phyloP scores from a whole-genome alignment of 2,888 invertebrate species.

The Ommatoiulus sabulosus region DNA sequence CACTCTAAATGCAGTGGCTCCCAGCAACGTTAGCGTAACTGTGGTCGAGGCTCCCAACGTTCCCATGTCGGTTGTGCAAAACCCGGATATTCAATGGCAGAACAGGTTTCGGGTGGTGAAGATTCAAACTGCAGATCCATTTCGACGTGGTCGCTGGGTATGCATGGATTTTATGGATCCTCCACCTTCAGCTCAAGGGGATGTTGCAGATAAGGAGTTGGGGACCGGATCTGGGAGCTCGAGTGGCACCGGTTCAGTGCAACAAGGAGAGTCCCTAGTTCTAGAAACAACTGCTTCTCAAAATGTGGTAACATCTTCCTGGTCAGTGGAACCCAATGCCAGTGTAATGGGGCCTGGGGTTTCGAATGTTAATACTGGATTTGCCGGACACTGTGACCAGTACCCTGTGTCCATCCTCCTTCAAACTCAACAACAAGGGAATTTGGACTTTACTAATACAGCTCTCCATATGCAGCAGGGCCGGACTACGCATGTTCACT shows the following conservation, averaged over 20 bases:
- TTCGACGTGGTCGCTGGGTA: conserved; percentile 91
- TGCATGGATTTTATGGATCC: conserved; percentile 95
- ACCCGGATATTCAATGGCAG: conserved; percentile 62
- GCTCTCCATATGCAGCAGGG: conserved; percentile 65
- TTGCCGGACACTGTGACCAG: not conserved
- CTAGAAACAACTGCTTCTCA: conserved; percentile 49
- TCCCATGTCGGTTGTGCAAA: conserved; percentile 59
- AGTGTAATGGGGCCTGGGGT: conserved; percentile 10
- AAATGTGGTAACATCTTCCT: conserved; percentile 50
- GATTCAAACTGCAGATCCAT: conserved; percentile 95
- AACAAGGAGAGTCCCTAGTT: conserved; percentile 63
- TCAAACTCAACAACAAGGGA: conserved; percentile 57
- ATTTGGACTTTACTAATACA: conserved; percentile 58
- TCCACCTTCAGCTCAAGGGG: conserved; percentile 67
- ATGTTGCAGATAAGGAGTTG: conserved; percentile 55
- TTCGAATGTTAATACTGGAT: not conserved
- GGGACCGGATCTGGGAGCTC: conserved; percentile 62
- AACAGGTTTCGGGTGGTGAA: conserved; percentile 92
- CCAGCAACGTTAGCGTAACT: conserved; percentile 60
- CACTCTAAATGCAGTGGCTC: not conserved
- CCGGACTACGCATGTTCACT: conserved; percentile 67
- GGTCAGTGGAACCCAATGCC: conserved; percentile 49
- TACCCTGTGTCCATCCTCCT: conserved; percentile 58
- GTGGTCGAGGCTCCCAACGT: conserved; percentile 62
- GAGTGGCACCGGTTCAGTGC: conserved; percentile 66